Evolutionary conservation across 2,888 invertebrate species (phyloP).

Genomic region (Latrodectus elegans): DNA sequence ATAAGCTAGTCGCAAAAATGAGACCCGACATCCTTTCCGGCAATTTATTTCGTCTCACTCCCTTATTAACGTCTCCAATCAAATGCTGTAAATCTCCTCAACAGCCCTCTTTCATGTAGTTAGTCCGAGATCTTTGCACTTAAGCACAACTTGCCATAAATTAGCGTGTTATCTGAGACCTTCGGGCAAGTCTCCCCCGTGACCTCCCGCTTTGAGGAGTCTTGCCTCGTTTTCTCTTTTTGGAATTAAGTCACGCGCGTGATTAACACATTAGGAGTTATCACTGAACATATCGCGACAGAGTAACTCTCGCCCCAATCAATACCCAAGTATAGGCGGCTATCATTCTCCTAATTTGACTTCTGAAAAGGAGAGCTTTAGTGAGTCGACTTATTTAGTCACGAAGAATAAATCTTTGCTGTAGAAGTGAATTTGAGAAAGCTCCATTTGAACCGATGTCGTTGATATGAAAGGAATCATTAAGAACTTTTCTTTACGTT

Average conservation of each 20-base stretch:
- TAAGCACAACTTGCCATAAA: slow-evolving; percentile 35
- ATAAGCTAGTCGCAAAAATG: no score
- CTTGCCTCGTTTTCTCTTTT: not conserved
- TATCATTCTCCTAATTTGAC: slow-evolving; percentile 55
- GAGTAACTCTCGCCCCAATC: slow-evolving; percentile 36
- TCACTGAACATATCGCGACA: slow-evolving; percentile 27
- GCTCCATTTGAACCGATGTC: no score
- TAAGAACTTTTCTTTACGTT: no score
- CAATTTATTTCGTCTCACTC: slow-evolving; percentile 38
- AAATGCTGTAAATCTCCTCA: slow-evolving; percentile 41
- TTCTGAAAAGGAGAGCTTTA: slow-evolving; percentile 25
- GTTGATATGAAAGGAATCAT: no score
- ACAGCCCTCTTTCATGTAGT: slow-evolving; percentile 18
- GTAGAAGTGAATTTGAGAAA: not conserved
- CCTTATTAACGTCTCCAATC: slow-evolving; percentile 31
- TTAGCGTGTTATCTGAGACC: slow-evolving; percentile 33
- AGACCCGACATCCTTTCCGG: not conserved
- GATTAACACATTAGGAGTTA: slow-evolving; percentile 57
- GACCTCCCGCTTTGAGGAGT: not conserved
- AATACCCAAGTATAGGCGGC: slow-evolving; percentile 13
- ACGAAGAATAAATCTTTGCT: slow-evolving; percentile 26
- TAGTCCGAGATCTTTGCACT: slow-evolving; percentile 26
- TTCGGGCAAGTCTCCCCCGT: not conserved
- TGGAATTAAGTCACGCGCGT: slow-evolving; percentile 41
- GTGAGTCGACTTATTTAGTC: slow-evolving; percentile 24